Evolutionary conservation across 2,113 vertebrate genomes (phyloP).

Genomic region (Hucho hucho): DNA sequence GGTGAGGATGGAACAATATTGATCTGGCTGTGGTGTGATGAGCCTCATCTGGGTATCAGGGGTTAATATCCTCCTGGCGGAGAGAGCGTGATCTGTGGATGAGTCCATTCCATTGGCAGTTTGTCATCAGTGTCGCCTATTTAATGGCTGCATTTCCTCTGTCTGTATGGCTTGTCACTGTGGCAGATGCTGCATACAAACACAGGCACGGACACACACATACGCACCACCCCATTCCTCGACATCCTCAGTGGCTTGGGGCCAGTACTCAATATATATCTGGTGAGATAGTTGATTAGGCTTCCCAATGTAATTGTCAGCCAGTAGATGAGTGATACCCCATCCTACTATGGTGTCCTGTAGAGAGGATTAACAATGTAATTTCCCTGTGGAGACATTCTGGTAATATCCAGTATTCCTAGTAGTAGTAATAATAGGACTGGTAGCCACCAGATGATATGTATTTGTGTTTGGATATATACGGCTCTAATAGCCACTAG

Average conservation of each 20-base stretch:
- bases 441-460: no score
- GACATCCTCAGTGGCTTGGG: neutral
- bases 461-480: neutral
- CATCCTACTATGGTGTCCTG: no score
- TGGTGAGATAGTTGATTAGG: constrained; percentile 24
- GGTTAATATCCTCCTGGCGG: constrained; percentile 10
- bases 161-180: neutral
- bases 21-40: constrained; percentile 19
- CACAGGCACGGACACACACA: no score
- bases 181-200: neutral
- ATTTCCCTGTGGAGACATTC: neutral
- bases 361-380: neutral
- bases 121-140: neutral
- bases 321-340: constrained; percentile 26
- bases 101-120: neutral
- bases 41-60: constrained; percentile 19
- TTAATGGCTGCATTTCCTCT: neutral
- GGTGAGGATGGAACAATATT: neutral
- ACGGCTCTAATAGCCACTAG: neutral
- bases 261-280: constrained; percentile 21
- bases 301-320: constrained; percentile 9
- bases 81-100: neutral
- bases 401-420: neutral
- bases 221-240: neutral
- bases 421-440: no score